Percentiles rank a stretch among this genome's conserved stretches.
These are phyloP conservation scores for Hassar affinis DNA, from an alignment of 2,113 vertebrate species.

Conservation along the genomic window DNA sequence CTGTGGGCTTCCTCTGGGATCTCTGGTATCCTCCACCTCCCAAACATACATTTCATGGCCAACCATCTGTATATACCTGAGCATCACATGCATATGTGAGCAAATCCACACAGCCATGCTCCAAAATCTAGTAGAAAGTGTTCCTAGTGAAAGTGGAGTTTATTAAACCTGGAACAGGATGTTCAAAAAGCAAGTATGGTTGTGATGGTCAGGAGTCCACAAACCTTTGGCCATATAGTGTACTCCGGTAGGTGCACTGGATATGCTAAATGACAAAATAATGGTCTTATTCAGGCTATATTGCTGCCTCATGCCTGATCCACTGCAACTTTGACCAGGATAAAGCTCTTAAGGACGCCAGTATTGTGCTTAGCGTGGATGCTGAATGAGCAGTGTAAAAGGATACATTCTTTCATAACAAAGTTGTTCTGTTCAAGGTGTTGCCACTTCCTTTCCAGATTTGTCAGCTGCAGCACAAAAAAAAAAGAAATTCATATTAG, in stretches of 20 bases:
- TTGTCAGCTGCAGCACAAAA: slow-evolving; percentile 80
- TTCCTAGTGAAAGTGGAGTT: background rate
- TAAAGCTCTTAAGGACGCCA: background rate
- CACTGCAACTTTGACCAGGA: background rate
- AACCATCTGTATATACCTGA: background rate
- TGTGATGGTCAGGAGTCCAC: background rate
- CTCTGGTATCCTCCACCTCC: background rate
- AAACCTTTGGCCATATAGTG: background rate
- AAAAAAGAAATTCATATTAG: background rate
- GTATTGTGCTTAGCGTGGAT: background rate
- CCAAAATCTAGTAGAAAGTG: background rate
- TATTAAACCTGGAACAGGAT: background rate
- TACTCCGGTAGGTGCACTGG: background rate
- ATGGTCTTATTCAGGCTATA: background rate
- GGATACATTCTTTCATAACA: slow-evolving; percentile 99
- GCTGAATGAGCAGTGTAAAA: slow-evolving; percentile 56
- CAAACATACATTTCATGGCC: background rate
- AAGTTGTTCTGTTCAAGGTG: slow-evolving; percentile 98
- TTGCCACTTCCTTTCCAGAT: slow-evolving; percentile 97
- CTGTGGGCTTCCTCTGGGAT: background rate
- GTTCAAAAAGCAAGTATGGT: background rate
- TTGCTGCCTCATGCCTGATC: background rate
- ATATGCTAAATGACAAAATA: background rate
- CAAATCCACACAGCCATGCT: background rate
- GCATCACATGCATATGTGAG: background rate